Percentiles rank a stretch among this genome's conserved stretches.
Evolutionary conservation across 2,797 vertebrate species (phyloP).

Genomic region (Vespertilio murinus): DNA sequence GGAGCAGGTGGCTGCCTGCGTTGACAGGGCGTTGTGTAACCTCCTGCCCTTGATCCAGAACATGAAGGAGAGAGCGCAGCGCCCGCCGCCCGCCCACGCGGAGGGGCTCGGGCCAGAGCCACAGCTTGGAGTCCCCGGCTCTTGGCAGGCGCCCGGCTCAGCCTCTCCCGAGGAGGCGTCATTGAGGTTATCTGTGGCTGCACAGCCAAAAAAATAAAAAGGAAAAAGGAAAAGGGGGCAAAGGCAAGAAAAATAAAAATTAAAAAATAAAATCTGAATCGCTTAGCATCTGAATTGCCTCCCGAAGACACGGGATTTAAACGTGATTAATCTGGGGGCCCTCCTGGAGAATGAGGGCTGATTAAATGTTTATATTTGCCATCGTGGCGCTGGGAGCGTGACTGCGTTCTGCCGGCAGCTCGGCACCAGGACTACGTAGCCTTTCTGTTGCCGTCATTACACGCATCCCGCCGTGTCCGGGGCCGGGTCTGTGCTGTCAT

Average conservation of each 20-base stretch:
- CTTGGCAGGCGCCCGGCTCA: slow-evolving; percentile 66
- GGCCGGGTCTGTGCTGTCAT: slow-evolving; percentile 65
- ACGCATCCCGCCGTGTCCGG: slow-evolving; percentile 61
- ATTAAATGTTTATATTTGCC: slow-evolving; percentile 83
- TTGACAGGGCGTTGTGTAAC: slow-evolving; percentile 62
- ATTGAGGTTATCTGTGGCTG: slow-evolving; percentile 75
- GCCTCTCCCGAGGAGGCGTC: slow-evolving; percentile 69
- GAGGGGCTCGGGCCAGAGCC: slow-evolving; percentile 67
- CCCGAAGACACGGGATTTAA: slow-evolving; percentile 81
- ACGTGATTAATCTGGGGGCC: slow-evolving; percentile 81
- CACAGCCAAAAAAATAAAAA: slow-evolving; percentile 64
- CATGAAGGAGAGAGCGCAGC: slow-evolving; percentile 66
- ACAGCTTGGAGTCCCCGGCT: slow-evolving; percentile 75
- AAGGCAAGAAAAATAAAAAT: slow-evolving; percentile 74
- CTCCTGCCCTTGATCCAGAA: slow-evolving; percentile 71
- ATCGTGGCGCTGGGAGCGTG: slow-evolving; percentile 80
- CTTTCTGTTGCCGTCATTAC: slow-evolving; percentile 73
- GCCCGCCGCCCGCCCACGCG: slow-evolving; percentile 41
- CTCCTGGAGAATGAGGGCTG: slow-evolving; percentile 81
- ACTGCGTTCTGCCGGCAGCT: slow-evolving; percentile 79
- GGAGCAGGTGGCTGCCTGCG: slow-evolving; percentile 67
- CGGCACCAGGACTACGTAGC: slow-evolving; percentile 74
- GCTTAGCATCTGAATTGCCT: slow-evolving; percentile 82
- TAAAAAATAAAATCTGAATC: slow-evolving; percentile 70
- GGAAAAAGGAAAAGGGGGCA: slow-evolving; percentile 51